Evolutionary conservation across 2,113 vertebrate genomes (phyloP), one percentile per base, ranked within the genome.

Genomic region (Columbina picui): DNA sequence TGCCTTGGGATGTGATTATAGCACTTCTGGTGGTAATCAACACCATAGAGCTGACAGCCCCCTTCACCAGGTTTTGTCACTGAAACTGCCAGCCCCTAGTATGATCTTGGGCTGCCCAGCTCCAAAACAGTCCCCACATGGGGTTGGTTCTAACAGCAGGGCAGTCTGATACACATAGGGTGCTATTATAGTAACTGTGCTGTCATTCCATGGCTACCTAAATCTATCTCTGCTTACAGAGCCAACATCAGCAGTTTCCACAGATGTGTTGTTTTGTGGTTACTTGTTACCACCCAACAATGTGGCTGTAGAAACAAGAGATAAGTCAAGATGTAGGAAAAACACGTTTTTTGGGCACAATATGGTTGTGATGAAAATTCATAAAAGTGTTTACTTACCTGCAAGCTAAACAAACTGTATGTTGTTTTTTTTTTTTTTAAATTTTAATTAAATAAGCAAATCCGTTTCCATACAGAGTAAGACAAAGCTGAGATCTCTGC

Each of bases 61-160:
- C 22, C 32, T 84, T 63, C 43, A 60, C 8, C 45, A 39, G 18
- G 25, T 75, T 86, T 90, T 34, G 21, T 21, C 26, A 55, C 17
- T 45, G 22, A 14, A 30, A 17, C 34, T n/a, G 15, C 25, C 18
- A 86, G 69, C 7, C 10, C 20, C 9, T n/a, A 14, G 23, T 2
- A 45, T 29, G 52, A 19, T 6, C 10, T 20, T 17, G 34, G 18
- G 7, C 55, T 73, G 36, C 56, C 12, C 0, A 1, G 32, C 5
- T 36, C 39, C 1, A 0, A 7, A 6, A 11, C 0, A 2, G 17
- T 4, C 10, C 7, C 14, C 13, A 1, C 12, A 6, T 11, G 27
- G 70, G 10, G 3, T 11, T 61, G 23, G 12, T 18, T 55, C 22
- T 34, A 78, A 27, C 9, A 69, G 8, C 47, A 68, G 47, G 27